phyloP scores from a whole-genome alignment of 1,140 invertebrate species.

The Whitmania pigra region DNA sequence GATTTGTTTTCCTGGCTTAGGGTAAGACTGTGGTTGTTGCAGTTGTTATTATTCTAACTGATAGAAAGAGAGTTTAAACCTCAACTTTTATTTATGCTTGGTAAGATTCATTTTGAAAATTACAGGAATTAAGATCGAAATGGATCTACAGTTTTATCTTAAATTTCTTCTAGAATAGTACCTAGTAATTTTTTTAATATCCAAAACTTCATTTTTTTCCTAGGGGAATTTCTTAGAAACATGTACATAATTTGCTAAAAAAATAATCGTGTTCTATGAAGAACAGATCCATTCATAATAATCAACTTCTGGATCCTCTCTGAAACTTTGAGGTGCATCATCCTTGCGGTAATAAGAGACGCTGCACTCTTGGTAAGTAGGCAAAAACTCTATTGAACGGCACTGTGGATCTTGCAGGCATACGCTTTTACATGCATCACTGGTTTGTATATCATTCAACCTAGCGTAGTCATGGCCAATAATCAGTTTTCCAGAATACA shows the following conservation, averaged over 20 bases:
- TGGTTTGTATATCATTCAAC: constrained; percentile 10
- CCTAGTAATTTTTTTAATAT: too few species aligned
- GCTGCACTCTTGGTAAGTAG: constrained; percentile 2
- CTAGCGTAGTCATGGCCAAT: constrained; percentile 21
- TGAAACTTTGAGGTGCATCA: constrained; percentile 14
- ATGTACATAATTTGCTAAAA: background rate
- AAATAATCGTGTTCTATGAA: background rate
- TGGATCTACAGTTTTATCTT: too few species aligned
- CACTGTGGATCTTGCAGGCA: constrained; percentile 21
- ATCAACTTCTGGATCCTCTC: constrained; percentile 11
- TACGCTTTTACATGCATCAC: constrained; percentile 12
- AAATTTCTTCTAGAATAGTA: too few species aligned
- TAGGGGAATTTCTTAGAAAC: background rate
- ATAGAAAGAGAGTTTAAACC: constrained; percentile 63
- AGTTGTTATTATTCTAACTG: constrained; percentile 81
- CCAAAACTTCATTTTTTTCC: background rate
- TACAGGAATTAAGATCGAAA: too few species aligned
- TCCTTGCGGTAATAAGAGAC: constrained; percentile 11
- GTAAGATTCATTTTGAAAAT: too few species aligned
- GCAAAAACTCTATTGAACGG: constrained; percentile 20
- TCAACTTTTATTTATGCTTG: background rate
- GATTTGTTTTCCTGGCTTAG: constrained; percentile 31
- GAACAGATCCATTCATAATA: constrained; percentile 20
- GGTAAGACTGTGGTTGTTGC: constrained; percentile 76
- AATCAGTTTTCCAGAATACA: background rate